Conservation (phyloP, 2,888 invertebrate genomes). For the Tupiocoris notatus region DNA sequence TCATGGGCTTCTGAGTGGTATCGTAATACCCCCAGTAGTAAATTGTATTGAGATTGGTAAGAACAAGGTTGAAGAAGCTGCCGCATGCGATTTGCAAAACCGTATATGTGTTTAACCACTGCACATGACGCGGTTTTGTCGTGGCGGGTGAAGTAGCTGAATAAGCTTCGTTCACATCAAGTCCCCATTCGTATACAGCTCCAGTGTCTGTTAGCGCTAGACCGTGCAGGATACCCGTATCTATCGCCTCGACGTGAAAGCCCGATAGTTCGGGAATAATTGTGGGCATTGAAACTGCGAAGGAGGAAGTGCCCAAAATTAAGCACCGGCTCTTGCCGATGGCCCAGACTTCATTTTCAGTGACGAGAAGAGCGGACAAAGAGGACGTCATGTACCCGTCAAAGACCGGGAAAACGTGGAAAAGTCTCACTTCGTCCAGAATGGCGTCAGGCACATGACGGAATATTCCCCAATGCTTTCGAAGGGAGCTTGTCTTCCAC, state of each 20-base stretch:
- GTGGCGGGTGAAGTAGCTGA: not conserved
- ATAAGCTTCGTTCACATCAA: constrained; percentile 1
- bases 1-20: constrained; percentile 4
- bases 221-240: constrained; percentile 11
- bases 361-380: constrained; percentile 8
- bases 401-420: constrained; percentile 24
- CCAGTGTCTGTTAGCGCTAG: constrained; percentile 5
- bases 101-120: not conserved
- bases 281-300: not conserved
- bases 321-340: not conserved
- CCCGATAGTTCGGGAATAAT: not conserved
- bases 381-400: constrained; percentile 27
- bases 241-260: not conserved
- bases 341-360: not conserved
- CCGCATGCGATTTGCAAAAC: constrained; percentile 18
- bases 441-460: constrained; percentile 1
- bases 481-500: constrained; percentile 5
- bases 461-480: constrained; percentile 20
- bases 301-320: not conserved
- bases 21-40: constrained; percentile 29
- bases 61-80: constrained; percentile 15
- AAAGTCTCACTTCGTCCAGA: constrained; percentile 6
- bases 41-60: not conserved
- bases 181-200: not conserved
- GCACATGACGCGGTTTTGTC: not conserved